Evolutionary conservation across 2,797 vertebrate species (phyloP), one percentile per base, ranked within the genome.

Genomic region (Anguilla obscura): DNA sequence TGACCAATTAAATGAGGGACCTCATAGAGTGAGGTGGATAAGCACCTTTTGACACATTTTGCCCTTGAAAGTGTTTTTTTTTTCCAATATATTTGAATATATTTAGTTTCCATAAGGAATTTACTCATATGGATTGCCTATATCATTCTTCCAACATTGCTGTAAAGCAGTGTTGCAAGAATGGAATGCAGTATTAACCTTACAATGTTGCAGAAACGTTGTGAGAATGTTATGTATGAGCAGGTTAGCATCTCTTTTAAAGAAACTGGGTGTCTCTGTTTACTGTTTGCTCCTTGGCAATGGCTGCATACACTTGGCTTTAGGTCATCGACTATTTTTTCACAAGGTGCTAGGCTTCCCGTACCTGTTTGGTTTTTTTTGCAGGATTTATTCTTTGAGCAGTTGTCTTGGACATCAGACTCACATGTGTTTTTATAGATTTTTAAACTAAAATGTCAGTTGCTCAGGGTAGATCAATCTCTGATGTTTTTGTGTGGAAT

Each of bases 1-100:
- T 85, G 92, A 92, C 92, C 93, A 95, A 94, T 95, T 95, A 95
- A 85, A 88, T 90, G 90, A 86, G 14, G 85, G 93, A 94, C 93
- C 93, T 90, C 7, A 2, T 89, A 94, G 93, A 93, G 91, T 89
- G 52, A 14, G 48, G 82, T 84, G 86, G 76, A 45, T 63, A 83
- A 87, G 76, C 56, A 50, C 36, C 87, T 89, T 87, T 84, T 80
- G 74, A 87, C 10, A 48, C n/a, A 16, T 71, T 52, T 24, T 4
- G 66, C 54, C 87, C 66, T 45, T 45, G 40, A 16, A 58, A 58
- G 16, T 58, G 16, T 58, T 18, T 18, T 58, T 58, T 58, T 16
- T 58, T 18, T 21, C 14, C 14, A 58, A 58, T n/a, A n/a, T n/a
- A n/a, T 66, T 66, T 10, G 33, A 40, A 12, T 71, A 40, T 3